These are phyloP conservation scores for Dendrocincla tyrannina DNA, from an alignment of 2,797 vertebrate species.

Conservation along the genomic window DNA sequence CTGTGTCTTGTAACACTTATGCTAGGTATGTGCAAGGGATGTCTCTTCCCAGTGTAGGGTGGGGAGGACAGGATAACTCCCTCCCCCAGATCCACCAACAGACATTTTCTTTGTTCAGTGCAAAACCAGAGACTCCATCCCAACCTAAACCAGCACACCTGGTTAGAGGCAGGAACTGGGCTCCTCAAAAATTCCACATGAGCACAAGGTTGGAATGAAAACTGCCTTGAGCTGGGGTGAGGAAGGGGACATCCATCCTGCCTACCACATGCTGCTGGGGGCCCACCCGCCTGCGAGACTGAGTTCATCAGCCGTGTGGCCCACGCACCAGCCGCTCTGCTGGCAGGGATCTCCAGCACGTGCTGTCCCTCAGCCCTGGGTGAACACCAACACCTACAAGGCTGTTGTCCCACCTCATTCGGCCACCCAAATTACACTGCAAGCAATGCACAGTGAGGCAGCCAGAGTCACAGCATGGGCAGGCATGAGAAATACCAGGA, in stretches of 20 bases:
- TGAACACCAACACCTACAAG: accelerated
- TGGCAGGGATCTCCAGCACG: accelerated
- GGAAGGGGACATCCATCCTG: not conserved
- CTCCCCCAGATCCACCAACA: not conserved
- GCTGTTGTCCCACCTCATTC: not conserved
- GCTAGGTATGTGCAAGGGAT: not conserved
- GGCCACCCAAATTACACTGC: not conserved
- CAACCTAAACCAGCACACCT: not conserved
- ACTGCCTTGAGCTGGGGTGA: not conserved
- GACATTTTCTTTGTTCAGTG: not conserved
- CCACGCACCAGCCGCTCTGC: accelerated
- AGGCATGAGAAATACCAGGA: not conserved
- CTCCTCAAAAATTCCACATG: accelerated
- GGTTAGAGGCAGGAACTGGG: not conserved
- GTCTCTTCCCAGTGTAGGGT: not conserved
- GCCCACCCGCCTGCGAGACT: not conserved
- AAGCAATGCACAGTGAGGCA: not conserved
- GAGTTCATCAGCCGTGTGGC: accelerated
- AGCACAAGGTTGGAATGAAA: not conserved
- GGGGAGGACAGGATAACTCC: not conserved
- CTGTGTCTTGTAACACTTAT: not conserved
- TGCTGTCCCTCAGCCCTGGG: not conserved
- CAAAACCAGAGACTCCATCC: not conserved
- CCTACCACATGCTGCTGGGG: not conserved
- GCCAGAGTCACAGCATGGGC: not conserved